phyloP scores from a whole-genome alignment of 2,888 invertebrate species.

The Lepidochitona cinerea region DNA sequence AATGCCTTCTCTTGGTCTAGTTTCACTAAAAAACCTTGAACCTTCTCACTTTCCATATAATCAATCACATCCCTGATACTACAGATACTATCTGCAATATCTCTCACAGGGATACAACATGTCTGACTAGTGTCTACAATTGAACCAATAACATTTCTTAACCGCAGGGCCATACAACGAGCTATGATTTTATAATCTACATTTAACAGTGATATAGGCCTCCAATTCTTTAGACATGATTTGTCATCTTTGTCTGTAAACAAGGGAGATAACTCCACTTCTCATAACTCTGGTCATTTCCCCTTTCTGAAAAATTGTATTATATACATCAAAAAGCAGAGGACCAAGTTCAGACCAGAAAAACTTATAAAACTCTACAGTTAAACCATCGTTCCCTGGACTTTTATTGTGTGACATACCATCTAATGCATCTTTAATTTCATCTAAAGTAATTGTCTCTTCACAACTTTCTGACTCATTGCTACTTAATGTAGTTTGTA shows the following conservation, averaged over 20 bases:
- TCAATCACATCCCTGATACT: background rate
- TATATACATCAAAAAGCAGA: background rate
- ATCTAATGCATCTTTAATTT: background rate
- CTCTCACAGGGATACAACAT: background rate
- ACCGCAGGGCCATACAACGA: background rate
- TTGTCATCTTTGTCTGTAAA: background rate
- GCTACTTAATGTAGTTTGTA: background rate
- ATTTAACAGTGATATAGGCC: background rate
- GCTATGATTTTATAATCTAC: background rate
- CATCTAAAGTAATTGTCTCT: background rate
- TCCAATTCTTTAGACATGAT: background rate
- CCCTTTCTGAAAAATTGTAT: background rate
- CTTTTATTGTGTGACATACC: background rate
- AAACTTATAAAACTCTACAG: background rate
- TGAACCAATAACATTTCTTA: background rate
- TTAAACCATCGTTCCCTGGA: background rate
- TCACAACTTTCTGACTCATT: background rate
- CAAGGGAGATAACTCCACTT: background rate
- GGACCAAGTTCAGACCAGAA: background rate
- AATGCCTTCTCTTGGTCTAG: background rate
- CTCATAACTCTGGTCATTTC: background rate
- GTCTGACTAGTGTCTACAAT: background rate
- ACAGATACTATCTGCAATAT: background rate
- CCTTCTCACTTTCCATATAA: background rate
- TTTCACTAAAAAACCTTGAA: background rate